Evolutionary conservation across 2,797 vertebrate genomes (phyloP), one percentile per base, ranked within the genome.

Genomic region (Dermochelys coriacea): DNA sequence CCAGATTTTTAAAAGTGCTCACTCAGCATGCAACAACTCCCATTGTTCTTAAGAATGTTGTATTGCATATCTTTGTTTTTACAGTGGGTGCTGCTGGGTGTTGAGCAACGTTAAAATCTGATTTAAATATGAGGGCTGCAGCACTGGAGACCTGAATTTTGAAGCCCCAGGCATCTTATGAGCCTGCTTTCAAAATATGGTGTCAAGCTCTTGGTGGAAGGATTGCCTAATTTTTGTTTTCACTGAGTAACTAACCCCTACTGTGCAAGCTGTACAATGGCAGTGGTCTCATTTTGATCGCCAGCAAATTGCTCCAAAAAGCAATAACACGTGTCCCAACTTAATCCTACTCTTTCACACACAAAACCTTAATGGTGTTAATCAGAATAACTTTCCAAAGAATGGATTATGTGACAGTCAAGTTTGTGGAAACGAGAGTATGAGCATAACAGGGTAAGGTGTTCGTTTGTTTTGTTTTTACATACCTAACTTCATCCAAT

Each of bases 241-340:
- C 1, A 78, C 37, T 61, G 31, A 49, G 47, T 41, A 90, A n/a
- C 47, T 27, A 29, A 68, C 19, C n/a, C 7, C 12, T 75, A 41
- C 12, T 75, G 41, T 75, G 23, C 41, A 75, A 29, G 25, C 41
- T 75, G 23, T 21, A 68, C 64, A 68, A 21, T 11, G 64, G 34
- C 16, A 19, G 8, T n/a, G 18, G 34, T 7, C 71, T 29, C 14
- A 27, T 78, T 90, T 50, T 3, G 0, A 54, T 59, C 54, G 34
- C 37, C 68, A 75, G 47, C 27, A 45, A 75, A 37, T 68, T 68
- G 34, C 34, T 75, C 29, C 82, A 55, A 85, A 27, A 16, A 87
- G 54, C 5, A 74, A 3, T 79, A 82, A 15, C 4, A 1, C 21
- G 5, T 61, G 41, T 0, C 0, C 59, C 49, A 12, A 16, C 82